These are phyloP conservation scores for Upupa epops DNA, from an alignment of 2,113 vertebrate genomes.

Conservation along the genomic window DNA sequence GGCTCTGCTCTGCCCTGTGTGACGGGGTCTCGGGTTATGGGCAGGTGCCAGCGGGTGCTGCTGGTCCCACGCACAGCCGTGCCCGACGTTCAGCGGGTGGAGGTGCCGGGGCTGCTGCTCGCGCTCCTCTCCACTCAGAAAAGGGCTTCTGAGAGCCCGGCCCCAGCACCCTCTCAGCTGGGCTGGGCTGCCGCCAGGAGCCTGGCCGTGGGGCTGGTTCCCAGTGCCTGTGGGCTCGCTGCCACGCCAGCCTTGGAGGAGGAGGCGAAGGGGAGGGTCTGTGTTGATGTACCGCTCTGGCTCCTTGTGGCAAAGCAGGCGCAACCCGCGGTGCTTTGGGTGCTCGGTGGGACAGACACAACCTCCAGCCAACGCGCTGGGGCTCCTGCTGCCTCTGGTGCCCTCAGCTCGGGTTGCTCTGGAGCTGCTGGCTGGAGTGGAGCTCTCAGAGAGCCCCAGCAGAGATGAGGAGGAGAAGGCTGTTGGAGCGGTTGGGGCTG, in stretches of 20 bases:
- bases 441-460: fast-evolving
- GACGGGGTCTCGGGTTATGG: background rate
- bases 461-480: too few species aligned
- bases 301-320: background rate
- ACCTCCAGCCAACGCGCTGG: fast-evolving
- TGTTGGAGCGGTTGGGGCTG: background rate
- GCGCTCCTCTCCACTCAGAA: fast-evolving
- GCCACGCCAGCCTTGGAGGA: background rate
- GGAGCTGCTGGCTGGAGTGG: background rate
- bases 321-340: background rate
- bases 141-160: background rate
- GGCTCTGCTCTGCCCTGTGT: background rate
- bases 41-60: background rate
- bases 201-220: background rate
- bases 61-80: background rate
- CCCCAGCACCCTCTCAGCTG: fast-evolving
- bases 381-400: fast-evolving
- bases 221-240: background rate
- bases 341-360: fast-evolving
- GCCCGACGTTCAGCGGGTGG: background rate
- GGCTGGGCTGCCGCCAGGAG: background rate
- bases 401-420: background rate
- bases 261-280: conserved; percentile 4
- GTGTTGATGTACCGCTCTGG: conserved; percentile 46
- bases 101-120: background rate